Conservation (phyloP, 2,113 vertebrate species). For the Erinaceus europaeus region DNA sequence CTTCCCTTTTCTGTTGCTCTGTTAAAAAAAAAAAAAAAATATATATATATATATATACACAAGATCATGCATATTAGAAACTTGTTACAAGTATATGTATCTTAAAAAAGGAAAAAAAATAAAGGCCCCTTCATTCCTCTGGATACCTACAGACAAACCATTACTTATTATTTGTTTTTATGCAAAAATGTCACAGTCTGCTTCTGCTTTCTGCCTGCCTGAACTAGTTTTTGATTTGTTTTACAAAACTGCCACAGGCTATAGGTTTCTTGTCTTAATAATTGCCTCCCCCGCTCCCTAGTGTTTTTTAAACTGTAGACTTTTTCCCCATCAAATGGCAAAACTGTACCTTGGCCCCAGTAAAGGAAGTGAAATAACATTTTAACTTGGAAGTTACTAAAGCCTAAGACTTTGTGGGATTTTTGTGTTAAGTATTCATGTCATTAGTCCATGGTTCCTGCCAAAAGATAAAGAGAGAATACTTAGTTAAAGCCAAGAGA, state of each 20-base stretch:
- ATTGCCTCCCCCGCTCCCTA: background rate
- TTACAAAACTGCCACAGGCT: background rate
- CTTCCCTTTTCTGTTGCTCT: background rate
- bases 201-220: background rate
- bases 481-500: slow-evolving; percentile 21
- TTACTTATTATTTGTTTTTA: background rate
- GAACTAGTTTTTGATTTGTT: too few relatives aligned
- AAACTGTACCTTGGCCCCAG: slow-evolving; percentile 53
- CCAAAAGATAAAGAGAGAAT: slow-evolving; percentile 38
- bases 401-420: slow-evolving; percentile 44
- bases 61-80: background rate
- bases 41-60: too few relatives aligned
- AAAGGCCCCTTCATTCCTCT: background rate
- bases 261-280: background rate
- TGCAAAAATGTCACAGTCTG: background rate
- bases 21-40: too few relatives aligned
- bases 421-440: slow-evolving; percentile 19
- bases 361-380: slow-evolving; percentile 46
- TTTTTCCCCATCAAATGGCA: background rate
- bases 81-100: background rate
- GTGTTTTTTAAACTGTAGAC: slow-evolving; percentile 10
- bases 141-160: background rate
- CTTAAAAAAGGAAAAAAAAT: background rate
- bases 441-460: slow-evolving; percentile 28
- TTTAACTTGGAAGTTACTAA: slow-evolving; percentile 70